These are phyloP conservation scores for Diuraphis noxia DNA, from an alignment of 1,140 invertebrate genomes.

Conservation along the genomic window DNA sequence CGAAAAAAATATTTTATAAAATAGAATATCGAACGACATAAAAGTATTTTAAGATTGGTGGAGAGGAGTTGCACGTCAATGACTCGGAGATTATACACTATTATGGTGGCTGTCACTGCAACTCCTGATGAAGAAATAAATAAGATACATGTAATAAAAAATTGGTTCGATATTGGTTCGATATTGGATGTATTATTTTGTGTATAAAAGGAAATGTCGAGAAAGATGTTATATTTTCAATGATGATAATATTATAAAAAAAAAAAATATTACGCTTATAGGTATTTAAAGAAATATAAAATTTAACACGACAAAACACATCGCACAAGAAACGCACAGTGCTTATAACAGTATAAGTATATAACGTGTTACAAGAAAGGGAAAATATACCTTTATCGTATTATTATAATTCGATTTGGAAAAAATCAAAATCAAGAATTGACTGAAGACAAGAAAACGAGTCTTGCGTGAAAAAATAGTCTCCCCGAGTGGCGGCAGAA, in stretches of 20 bases:
- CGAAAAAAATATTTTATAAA: neutral
- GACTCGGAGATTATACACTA: neutral
- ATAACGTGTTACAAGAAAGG: neutral
- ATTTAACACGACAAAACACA: neutral
- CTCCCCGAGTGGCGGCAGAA: neutral
- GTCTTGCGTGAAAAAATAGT: neutral
- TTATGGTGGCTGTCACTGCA: neutral
- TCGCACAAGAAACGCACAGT: neutral
- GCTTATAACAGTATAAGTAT: neutral
- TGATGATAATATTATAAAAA: neutral
- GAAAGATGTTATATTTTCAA: neutral
- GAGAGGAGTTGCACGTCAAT: neutral
- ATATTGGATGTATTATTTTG: neutral
- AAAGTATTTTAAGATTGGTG: neutral
- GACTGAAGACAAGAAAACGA: neutral
- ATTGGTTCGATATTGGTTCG: neutral
- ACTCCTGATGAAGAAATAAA: neutral
- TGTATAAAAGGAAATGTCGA: neutral
- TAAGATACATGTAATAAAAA: neutral
- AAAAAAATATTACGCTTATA: too few species aligned
- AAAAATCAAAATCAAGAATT: neutral
- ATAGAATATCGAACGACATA: neutral
- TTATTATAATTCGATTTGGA: neutral
- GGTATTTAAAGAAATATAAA: neutral
- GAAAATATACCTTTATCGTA: neutral